Base-by-base conservation (phyloP, 2,113 vertebrate genomes). In the Craseonycteris thonglongyai region DNA sequence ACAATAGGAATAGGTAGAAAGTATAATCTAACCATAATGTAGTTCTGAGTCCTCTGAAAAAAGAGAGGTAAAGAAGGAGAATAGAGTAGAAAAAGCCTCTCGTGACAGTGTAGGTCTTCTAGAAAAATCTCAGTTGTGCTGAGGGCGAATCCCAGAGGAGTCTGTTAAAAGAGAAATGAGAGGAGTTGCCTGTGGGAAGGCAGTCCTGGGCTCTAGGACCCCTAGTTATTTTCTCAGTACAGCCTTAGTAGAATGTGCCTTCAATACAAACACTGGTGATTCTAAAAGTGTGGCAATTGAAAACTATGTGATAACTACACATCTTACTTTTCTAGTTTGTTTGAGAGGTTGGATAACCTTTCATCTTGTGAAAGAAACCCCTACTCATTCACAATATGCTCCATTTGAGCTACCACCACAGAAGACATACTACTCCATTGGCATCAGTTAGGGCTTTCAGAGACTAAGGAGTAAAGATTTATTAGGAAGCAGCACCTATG, bases 221-320 rank as follows among this genome's bases (percentile, higher is more conserved):
- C 18, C 56, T 59, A 65, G 24, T 3, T 21, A 38, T 5, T 76
- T 35, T 2, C 13, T 30, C 3, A 0, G 1, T 42, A 9, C 26
- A 42, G 13, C 9, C 51, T 56, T 21, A 3, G 21, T 13, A 35
- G 22, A 24, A 3, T 18, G 2, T 54, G 22, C 7, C 12, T 93
- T 79, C 45, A 7, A 18, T 63, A 33, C 0, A 22, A 87, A 45
- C 47, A 47, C 30, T 49, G 66, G 22, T 5, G 63, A 38, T 51
- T 21, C 51, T 40, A 63, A 12, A 3, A 2, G 5, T 49, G 1
- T 54, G 18, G 7, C 5, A 18, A 1, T 28, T 33, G 15, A 19
- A 72, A 8, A 33, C 5, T 65, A 13, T 28, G 1, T 22, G 30
- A 38, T 4, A 65, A 65, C 75, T 33, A 6, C 28, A 69, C 14